Percentiles rank a stretch among this genome's conserved stretches.
These are phyloP conservation scores for Himalopsyche tibetana DNA, from an alignment of 2,888 invertebrate species.

Conservation along the genomic window DNA sequence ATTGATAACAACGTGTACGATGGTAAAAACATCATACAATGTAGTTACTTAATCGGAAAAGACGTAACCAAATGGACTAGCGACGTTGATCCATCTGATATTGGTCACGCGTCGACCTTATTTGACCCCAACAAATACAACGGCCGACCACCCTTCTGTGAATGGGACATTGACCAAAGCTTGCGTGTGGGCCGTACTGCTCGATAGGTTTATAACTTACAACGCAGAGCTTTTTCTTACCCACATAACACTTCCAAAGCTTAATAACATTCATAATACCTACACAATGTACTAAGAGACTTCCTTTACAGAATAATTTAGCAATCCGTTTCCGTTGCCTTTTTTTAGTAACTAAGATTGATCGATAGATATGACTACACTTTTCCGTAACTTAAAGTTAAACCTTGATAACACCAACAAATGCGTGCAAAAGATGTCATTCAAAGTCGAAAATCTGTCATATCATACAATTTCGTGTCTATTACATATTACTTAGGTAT, in stretches of 20 bases:
- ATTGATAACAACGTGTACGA: no score
- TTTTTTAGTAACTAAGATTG: no score
- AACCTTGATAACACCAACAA: no score
- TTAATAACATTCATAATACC: not conserved
- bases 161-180: conserved; percentile 36
- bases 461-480: no score
- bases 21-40: not conserved
- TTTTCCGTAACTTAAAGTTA: no score
- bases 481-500: no score
- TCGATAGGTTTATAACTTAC: not conserved
- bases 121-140: conserved; percentile 20
- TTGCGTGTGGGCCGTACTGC: not conserved
- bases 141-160: not conserved
- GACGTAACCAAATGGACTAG: not conserved
- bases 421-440: no score
- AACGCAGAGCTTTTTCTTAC: not conserved
- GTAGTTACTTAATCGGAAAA: not conserved
- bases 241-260: not conserved
- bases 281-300: no score
- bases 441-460: no score
- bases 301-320: no score
- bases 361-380: no score
- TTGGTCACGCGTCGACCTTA: conserved; percentile 35
- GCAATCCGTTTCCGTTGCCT: no score
- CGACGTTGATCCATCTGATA: conserved; percentile 24